These are phyloP conservation scores for Rafetus swinhoei DNA, from an alignment of 2,113 vertebrate species.

Conservation along the genomic window DNA sequence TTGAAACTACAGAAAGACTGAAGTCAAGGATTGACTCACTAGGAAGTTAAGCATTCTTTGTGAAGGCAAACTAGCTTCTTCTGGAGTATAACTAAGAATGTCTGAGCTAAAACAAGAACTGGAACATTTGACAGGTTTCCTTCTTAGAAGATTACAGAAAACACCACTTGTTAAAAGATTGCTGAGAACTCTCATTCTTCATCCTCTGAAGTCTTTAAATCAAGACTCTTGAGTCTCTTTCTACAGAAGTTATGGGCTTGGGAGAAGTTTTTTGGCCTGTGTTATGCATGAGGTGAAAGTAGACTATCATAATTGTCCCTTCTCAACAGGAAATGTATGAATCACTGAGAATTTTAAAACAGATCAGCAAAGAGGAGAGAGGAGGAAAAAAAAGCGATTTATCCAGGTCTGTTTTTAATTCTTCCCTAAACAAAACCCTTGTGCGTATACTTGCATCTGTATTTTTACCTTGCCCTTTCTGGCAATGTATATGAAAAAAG, in stretches of 20 bases:
- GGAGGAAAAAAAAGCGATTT: background rate
- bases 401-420: background rate
- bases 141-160: background rate
- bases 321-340: background rate
- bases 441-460: background rate
- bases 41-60: background rate
- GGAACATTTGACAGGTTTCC: background rate
- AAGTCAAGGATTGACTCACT: background rate
- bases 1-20: background rate
- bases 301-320: background rate
- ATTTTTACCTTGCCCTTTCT: background rate
- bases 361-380: background rate
- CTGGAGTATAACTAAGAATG: background rate
- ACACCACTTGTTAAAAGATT: background rate
- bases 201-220: background rate
- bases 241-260: no score
- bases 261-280: background rate
- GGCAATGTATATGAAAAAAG: background rate
- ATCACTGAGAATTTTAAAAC: background rate
- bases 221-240: background rate
- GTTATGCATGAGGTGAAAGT: background rate
- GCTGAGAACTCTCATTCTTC: background rate
- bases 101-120: background rate
- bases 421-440: background rate
- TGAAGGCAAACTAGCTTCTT: background rate